Conservation (phyloP, 2,888 invertebrate genomes). For the Pristionchus japonicus region DNA sequence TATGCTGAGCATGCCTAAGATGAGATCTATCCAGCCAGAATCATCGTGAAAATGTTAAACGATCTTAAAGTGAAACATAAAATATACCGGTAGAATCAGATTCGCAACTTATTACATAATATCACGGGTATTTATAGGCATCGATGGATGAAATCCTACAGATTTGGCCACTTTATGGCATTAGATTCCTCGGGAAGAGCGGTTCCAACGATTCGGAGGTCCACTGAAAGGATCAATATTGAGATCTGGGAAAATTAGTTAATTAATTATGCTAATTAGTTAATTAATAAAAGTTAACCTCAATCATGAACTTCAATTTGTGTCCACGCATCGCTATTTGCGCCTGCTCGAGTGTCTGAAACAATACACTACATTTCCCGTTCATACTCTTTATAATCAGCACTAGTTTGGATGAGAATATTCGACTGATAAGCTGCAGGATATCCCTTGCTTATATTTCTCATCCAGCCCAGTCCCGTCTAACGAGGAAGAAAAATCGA, state of each 20-base stretch:
- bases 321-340: background rate
- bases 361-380: too few species aligned
- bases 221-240: background rate
- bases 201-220: background rate
- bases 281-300: background rate
- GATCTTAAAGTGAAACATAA: background rate
- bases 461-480: too few species aligned
- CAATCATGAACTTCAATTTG: background rate
- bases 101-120: background rate
- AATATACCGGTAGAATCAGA: conserved; percentile 17
- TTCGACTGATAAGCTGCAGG: too few species aligned
- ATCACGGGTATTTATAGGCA: background rate
- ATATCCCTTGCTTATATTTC: too few species aligned
- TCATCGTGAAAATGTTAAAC: background rate
- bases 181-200: conserved; percentile 14
- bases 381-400: too few species aligned
- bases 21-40: background rate
- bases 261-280: background rate
- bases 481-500: background rate
- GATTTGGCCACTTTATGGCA: background rate
- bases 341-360: background rate
- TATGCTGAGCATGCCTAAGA: background rate
- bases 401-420: too few species aligned
- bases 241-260: too few species aligned
- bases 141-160: background rate